Evolutionary conservation across 2,797 vertebrate genomes (phyloP).

Genomic region (Liasis olivaceus): DNA sequence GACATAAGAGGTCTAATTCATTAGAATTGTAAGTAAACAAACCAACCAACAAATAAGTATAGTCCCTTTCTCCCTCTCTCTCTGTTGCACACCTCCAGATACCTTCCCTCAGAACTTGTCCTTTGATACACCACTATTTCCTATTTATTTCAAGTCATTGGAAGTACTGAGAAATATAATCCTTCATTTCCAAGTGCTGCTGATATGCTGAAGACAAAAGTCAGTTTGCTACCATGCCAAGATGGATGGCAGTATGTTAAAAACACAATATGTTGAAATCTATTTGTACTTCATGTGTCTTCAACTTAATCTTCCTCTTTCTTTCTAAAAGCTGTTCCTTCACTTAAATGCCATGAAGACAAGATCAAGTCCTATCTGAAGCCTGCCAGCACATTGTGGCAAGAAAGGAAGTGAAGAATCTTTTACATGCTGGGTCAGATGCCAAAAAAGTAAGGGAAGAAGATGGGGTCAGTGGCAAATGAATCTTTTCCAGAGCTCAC

Average conservation of each 20-base stretch:
- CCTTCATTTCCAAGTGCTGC: neutral
- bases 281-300: neutral
- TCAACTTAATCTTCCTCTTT: neutral
- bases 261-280: neutral
- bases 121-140: no score
- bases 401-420: neutral
- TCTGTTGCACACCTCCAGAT: no score
- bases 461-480: neutral
- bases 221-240: neutral
- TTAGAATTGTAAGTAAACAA: neutral
- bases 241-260: neutral
- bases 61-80: no score
- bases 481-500: constrained; percentile 4
- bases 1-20: no score
- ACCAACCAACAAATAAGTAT: neutral
- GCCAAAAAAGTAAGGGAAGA: neutral
- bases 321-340: neutral
- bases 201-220: neutral
- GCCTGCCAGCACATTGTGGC: constrained; percentile 5
- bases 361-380: neutral
- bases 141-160: neutral
- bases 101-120: no score
- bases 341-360: neutral
- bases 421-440: constrained; percentile 7
- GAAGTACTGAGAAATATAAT: neutral